Percentiles rank a stretch among this genome's conserved stretches.
Evolutionary conservation across 2,888 invertebrate species (phyloP).

Genomic region (Chrysina gloriosa): DNA sequence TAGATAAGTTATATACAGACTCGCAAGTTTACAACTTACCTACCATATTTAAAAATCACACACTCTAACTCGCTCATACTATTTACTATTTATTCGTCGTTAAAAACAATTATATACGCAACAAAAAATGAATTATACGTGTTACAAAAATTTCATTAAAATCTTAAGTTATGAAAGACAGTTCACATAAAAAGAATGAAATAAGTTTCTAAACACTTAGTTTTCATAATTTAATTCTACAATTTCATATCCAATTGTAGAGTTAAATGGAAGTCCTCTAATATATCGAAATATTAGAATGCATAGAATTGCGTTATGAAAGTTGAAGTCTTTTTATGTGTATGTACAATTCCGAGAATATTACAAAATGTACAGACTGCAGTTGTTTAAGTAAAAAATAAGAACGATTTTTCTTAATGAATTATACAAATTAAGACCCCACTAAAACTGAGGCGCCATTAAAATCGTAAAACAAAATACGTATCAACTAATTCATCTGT

Average conservation of each 20-base stretch:
- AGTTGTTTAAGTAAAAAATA: conserved; percentile 60
- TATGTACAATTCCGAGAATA: conserved; percentile 53
- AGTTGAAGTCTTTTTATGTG: background rate
- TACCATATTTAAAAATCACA: conserved; percentile 34
- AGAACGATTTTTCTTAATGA: conserved; percentile 51
- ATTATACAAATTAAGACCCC: conserved; percentile 61
- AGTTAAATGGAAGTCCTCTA: background rate
- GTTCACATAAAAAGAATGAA: conserved; percentile 19
- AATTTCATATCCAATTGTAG: background rate
- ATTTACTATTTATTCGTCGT: conserved; percentile 10
- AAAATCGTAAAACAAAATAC: conserved; percentile 39
- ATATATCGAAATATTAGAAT: background rate
- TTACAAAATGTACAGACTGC: conserved; percentile 65
- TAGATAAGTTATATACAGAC: conserved; percentile 8
- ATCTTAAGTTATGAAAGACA: conserved; percentile 20
- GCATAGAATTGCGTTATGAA: background rate
- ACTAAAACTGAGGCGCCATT: conserved; percentile 65
- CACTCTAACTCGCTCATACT: conserved; percentile 23
- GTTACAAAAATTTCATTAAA: conserved; percentile 16
- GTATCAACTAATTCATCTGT: conserved; percentile 36
- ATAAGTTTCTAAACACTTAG: background rate
- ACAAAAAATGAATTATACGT: conserved; percentile 8
- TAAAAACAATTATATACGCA: conserved; percentile 15
- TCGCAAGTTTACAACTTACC: conserved; percentile 21
- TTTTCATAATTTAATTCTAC: conserved; percentile 1